Percentiles rank a stretch among this genome's conserved stretches.
Evolutionary conservation across 2,888 invertebrate genomes (phyloP).

Genomic region (Bembecia ichneumoniformis): DNA sequence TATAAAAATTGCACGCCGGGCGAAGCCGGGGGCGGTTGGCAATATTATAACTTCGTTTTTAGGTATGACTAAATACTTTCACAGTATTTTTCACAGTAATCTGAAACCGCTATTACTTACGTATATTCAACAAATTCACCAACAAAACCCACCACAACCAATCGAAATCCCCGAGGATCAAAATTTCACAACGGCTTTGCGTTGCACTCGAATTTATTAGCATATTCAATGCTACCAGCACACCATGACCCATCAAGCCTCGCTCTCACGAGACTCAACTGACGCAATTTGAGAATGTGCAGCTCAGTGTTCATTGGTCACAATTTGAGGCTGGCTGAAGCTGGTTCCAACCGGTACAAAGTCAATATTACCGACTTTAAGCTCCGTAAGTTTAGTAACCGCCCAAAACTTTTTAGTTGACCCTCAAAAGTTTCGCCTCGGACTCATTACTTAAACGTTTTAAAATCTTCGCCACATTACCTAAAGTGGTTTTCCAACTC

Average conservation of each 20-base stretch:
- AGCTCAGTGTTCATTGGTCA: conserved; percentile 22
- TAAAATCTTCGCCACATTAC: neutral
- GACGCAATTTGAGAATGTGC: too few relatives aligned
- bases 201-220: conserved; percentile 35
- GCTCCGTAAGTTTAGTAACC: neutral
- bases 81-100: too few relatives aligned
- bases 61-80: too few relatives aligned
- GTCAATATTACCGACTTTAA: neutral
- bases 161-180: conserved; percentile 19
- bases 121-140: neutral
- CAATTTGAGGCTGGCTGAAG: conserved; percentile 27
- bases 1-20: too few relatives aligned
- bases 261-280: conserved; percentile 2
- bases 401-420: neutral
- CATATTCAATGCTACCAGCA: conserved; percentile 36
- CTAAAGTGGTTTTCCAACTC: neutral
- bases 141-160: neutral
- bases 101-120: neutral
- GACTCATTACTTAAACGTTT: neutral
- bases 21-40: too few relatives aligned
- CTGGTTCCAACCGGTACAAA: conserved; percentile 6
- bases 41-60: too few relatives aligned
- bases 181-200: conserved; percentile 36
- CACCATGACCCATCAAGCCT: conserved; percentile 14
- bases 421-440: neutral